These are phyloP conservation scores for Abrostola triplasia DNA, from an alignment of 2,888 invertebrate genomes.

Conservation along the genomic window DNA sequence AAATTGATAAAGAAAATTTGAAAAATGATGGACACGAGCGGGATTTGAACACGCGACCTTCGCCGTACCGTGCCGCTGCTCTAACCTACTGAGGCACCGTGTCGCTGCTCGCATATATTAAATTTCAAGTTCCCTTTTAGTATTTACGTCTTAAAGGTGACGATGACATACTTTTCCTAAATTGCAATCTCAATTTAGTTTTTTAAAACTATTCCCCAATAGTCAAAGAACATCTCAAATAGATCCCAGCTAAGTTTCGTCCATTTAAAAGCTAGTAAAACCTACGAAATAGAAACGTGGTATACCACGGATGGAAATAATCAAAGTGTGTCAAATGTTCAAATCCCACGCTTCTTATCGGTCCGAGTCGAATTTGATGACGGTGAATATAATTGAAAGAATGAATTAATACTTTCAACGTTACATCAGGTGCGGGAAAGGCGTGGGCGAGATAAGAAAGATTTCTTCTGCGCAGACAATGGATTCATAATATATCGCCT, in stretches of 20 bases:
- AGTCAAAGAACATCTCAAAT: slow-evolving; percentile 4
- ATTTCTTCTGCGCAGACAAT: slow-evolving; percentile 3
- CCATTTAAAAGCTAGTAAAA: slow-evolving; percentile 9
- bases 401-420: slow-evolving; percentile 59
- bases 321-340: slow-evolving; percentile 48
- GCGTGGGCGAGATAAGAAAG: slow-evolving; percentile 49
- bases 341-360: slow-evolving; percentile 61
- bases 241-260: slow-evolving; percentile 1
- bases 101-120: too few relatives aligned
- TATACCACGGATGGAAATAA: slow-evolving; percentile 33
- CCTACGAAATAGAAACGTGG: slow-evolving; percentile 12
- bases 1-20: too few relatives aligned
- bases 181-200: slow-evolving; percentile 5
- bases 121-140: too few relatives aligned
- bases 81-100: too few relatives aligned
- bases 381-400: slow-evolving; percentile 54
- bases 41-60: too few relatives aligned
- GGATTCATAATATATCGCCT: background rate
- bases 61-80: too few relatives aligned
- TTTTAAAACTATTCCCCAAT: background rate
- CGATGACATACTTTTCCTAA: too few relatives aligned
- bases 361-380: slow-evolving; percentile 60
- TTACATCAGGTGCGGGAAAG: slow-evolving; percentile 35
- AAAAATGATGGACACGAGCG: too few relatives aligned
- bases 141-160: too few relatives aligned